Conservation (phyloP, 1,140 invertebrate genomes). For the Apis mellifera region Amel_HAv3.1 CM009933.2:9583501-9584000, state of each 20-base stretch:
- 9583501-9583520: slow-evolving; percentile 8
- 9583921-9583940: background rate
- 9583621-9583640: no score
- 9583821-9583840: background rate
- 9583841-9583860: slow-evolving; percentile 26
- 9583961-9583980: no score
- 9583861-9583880: slow-evolving; percentile 5
- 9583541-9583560: slow-evolving; percentile 38
- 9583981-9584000: no score
- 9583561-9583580: slow-evolving; percentile 36
- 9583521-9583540: slow-evolving; percentile 28
- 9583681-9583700: slow-evolving; percentile 45
- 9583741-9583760: slow-evolving; percentile 32
- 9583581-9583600: slow-evolving; percentile 35
- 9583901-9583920: no score
- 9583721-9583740: slow-evolving; percentile 20
- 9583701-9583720: slow-evolving; percentile 39
- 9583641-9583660: background rate
- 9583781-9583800: slow-evolving; percentile 38
- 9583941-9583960: no score
- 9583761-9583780: slow-evolving; percentile 13
- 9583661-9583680: slow-evolving; percentile 12
- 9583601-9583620: slow-evolving; percentile 26
- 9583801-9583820: slow-evolving; percentile 26
- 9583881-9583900: background rate